These are phyloP conservation scores for Lathronympha strigana DNA, from an alignment of 2,888 invertebrate species.

Conservation along the genomic window DNA sequence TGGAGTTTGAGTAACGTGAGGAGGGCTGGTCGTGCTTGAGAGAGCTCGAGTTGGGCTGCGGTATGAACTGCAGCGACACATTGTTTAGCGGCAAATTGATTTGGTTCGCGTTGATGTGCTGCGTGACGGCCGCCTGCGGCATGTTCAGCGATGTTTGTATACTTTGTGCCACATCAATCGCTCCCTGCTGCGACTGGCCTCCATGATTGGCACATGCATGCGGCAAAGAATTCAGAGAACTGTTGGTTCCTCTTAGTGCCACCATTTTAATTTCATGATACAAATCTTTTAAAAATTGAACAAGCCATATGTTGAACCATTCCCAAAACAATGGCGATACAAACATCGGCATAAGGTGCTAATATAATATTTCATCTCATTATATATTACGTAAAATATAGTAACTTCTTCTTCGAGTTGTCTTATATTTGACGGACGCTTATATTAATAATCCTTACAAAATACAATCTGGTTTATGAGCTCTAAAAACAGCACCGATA, in stretches of 20 bases:
- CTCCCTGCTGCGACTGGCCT: conserved; percentile 61
- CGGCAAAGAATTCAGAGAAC: conserved; percentile 65
- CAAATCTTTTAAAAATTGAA: conserved; percentile 76
- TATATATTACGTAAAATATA: conserved; percentile 42
- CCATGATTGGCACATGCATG: conserved; percentile 69
- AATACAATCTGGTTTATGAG: conserved; percentile 32
- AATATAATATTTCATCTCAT: conserved; percentile 48
- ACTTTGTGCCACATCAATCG: conserved; percentile 67
- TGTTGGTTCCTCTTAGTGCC: conserved; percentile 72
- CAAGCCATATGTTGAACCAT: conserved; percentile 80
- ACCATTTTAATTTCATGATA: conserved; percentile 82
- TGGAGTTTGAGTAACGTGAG: conserved; percentile 66
- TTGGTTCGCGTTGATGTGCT: conserved; percentile 63
- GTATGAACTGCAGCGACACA: conserved; percentile 65
- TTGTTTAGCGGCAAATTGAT: conserved; percentile 68
- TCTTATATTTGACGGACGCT: conserved; percentile 14
- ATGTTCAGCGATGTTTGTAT: conserved; percentile 70
- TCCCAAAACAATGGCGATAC: conserved; percentile 77
- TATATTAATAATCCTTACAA: conserved; percentile 25
- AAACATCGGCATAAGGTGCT: conserved; percentile 69
- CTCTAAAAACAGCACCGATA: conserved; percentile 34
- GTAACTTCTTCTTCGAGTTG: conserved; percentile 5
- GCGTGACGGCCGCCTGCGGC: conserved; percentile 61
- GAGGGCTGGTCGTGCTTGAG: conserved; percentile 67
- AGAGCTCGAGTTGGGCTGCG: conserved; percentile 56